Evolutionary conservation across 2,888 invertebrate genomes (phyloP).

Genomic region (Thymelicus sylvestris): DNA sequence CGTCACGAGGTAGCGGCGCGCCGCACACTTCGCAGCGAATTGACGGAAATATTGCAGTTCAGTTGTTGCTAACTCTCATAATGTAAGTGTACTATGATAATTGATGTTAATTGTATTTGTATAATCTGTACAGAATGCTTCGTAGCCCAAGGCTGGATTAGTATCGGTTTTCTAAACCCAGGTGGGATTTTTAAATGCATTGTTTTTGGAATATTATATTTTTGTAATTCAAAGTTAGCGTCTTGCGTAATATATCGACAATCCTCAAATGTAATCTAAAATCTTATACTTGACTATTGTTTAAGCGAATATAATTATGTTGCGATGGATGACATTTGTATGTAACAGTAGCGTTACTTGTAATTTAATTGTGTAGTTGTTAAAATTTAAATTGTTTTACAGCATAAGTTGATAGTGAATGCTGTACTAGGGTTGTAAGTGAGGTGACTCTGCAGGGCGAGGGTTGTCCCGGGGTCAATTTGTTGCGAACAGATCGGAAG

Average conservation of each 20-base stretch:
- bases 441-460: no score
- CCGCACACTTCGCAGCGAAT: conserved; percentile 37
- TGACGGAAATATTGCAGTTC: conserved; percentile 38
- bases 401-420: not conserved
- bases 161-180: conserved; percentile 1
- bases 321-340: conserved; percentile 17
- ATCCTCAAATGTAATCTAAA: conserved; percentile 14
- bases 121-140: conserved; percentile 10
- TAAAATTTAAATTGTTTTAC: not conserved
- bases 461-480: conserved; percentile 30
- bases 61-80: conserved; percentile 9
- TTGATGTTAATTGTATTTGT: conserved; percentile 21
- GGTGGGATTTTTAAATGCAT: conserved; percentile 1
- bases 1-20: not conserved
- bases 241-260: not conserved
- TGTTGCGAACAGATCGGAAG: conserved; percentile 34
- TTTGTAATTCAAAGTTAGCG: conserved; percentile 20
- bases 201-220: conserved; percentile 26
- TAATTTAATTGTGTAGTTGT: not conserved
- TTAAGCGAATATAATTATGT: conserved; percentile 5
- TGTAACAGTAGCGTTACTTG: conserved; percentile 2
- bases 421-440: conserved; percentile 6
- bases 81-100: conserved; percentile 16
- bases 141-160: conserved; percentile 23
- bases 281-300: conserved; percentile 15